These are phyloP conservation scores for Vipera ursinii DNA, from an alignment of 2,797 vertebrate species.

Conservation along the genomic window DNA sequence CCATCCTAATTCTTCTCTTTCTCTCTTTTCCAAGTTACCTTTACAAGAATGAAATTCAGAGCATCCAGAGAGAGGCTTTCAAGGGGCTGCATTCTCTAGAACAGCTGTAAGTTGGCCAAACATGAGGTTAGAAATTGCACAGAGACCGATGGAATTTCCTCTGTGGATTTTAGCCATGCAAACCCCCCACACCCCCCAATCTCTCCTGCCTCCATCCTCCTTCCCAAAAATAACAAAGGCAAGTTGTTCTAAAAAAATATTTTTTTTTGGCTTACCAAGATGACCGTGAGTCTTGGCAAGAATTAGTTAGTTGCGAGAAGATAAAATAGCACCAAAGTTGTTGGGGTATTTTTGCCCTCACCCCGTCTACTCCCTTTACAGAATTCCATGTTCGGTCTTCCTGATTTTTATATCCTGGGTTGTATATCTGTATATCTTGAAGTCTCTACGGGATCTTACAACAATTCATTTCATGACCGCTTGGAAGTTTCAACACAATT, in stretches of 20 bases:
- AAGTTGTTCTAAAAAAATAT: not conserved
- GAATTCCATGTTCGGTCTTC: not conserved
- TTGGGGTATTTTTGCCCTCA: not conserved
- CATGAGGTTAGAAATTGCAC: not conserved
- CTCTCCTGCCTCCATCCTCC: not conserved
- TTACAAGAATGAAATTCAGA: constrained; percentile 73
- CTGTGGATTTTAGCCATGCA: not conserved
- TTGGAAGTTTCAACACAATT: too few relatives aligned
- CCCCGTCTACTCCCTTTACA: not conserved
- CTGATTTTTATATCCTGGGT: too few relatives aligned
- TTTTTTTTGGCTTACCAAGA: not conserved
- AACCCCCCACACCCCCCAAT: not conserved
- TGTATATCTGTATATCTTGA: too few relatives aligned
- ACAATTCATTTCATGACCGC: too few relatives aligned
- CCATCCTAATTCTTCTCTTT: not conserved
- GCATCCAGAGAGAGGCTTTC: constrained; percentile 67
- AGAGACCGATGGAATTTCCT: not conserved
- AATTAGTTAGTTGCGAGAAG: not conserved
- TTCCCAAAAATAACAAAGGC: not conserved
- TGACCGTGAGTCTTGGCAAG: not conserved
- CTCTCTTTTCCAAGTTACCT: constrained; percentile 64
- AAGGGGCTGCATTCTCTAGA: constrained; percentile 64
- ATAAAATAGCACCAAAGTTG: not conserved
- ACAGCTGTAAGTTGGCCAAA: constrained; percentile 68
- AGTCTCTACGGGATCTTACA: too few relatives aligned